phyloP scores from a whole-genome alignment of 1,140 invertebrate species.

The Macrobrachium rosenbergii region DNA sequence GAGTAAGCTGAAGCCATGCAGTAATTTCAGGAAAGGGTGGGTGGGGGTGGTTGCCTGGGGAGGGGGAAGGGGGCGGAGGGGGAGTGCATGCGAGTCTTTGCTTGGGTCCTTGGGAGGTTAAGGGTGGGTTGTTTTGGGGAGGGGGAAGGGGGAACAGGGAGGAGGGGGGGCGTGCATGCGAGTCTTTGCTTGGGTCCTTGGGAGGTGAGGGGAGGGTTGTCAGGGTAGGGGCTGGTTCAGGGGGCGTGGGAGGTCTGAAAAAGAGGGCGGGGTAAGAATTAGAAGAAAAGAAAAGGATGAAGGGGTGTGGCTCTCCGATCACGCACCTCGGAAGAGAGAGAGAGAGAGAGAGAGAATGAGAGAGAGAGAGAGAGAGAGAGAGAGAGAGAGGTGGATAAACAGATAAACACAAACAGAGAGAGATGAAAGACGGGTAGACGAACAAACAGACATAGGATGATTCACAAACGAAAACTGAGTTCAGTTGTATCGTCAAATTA shows the following conservation, averaged over 20 bases:
- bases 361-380: not conserved
- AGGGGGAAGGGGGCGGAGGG: not conserved
- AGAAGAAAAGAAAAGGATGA: constrained; percentile 13
- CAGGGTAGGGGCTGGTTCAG: not conserved
- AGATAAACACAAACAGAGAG: not conserved
- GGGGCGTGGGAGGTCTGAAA: constrained; percentile 1
- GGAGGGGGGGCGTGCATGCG: not conserved
- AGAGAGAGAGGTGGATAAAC: not conserved
- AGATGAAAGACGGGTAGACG: not conserved
- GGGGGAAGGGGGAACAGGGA: not conserved
- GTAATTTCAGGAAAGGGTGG: not conserved
- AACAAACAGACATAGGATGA: not conserved
- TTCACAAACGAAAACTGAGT: too few species aligned
- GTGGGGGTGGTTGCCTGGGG: not conserved
- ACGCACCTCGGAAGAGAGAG: not conserved
- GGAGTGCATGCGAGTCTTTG: not conserved
- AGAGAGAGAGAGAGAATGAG: not conserved
- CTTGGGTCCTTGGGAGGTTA: not conserved
- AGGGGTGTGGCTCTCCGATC: too few species aligned
- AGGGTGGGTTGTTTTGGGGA: not conserved
- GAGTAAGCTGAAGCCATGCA: not conserved
- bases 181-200: not conserved
- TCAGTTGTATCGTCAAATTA: too few species aligned
- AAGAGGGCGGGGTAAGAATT: not conserved
- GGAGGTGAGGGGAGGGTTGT: not conserved